Percentiles rank a stretch among this genome's conserved stretches.
Conservation (phyloP, 2,113 vertebrate species). For the Aepyceros melampus region DNA sequence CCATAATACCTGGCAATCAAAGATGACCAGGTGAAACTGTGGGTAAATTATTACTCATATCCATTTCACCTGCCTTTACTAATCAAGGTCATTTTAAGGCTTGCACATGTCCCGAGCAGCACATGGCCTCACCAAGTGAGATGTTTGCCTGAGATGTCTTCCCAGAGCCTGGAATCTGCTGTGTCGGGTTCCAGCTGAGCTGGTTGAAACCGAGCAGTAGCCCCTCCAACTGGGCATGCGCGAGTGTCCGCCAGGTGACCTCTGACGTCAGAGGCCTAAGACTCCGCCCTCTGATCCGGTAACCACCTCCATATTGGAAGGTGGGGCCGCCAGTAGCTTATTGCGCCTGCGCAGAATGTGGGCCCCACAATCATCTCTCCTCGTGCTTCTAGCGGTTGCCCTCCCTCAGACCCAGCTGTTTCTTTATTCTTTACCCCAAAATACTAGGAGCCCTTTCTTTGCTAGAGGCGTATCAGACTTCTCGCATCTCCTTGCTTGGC, state of each 20-base stretch:
- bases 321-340: neutral
- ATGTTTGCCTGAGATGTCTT: neutral
- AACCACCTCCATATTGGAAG: neutral
- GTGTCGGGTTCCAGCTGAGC: neutral
- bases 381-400: neutral
- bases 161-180: neutral
- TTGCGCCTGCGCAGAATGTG: neutral
- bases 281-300: neutral
- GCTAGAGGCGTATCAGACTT: neutral
- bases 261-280: neutral
- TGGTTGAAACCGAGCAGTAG: neutral
- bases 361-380: accelerated
- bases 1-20: neutral
- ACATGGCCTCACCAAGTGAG: neutral
- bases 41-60: neutral
- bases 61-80: neutral
- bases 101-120: neutral
- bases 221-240: neutral
- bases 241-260: neutral
- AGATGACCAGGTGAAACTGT: neutral
- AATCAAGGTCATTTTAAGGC: neutral
- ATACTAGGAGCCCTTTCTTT: neutral
- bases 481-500: neutral
- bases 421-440: neutral
- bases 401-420: too few relatives aligned